Conservation (phyloP, 1,140 invertebrate species). For the Teleogryllus occipitalis region DNA sequence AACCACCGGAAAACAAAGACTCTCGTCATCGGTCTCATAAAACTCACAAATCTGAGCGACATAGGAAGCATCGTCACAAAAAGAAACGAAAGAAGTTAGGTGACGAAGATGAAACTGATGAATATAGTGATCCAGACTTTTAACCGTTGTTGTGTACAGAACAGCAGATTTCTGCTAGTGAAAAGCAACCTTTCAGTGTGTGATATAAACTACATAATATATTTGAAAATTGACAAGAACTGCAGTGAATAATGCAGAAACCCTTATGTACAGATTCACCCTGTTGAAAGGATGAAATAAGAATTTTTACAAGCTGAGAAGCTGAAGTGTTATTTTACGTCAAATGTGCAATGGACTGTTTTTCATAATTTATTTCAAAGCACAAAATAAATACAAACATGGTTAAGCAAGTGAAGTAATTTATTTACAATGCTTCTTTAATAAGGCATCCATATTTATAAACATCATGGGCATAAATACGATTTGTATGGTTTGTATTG, state of each 20-base stretch:
- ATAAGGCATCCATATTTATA: slow-evolving; percentile 1
- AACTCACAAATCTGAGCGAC: slow-evolving; percentile 43
- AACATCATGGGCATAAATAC: not conserved
- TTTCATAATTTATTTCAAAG: slow-evolving; percentile 11
- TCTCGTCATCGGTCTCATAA: slow-evolving; percentile 46
- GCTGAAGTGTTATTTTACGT: slow-evolving; percentile 12
- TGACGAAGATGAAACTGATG: slow-evolving; percentile 55
- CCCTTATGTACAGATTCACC: not conserved
- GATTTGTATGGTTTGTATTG: not conserved
- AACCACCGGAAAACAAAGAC: slow-evolving; percentile 41
- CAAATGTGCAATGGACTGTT: slow-evolving; percentile 14
- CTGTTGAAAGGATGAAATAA: not conserved
- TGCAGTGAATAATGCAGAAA: not conserved
- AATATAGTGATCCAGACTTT: slow-evolving; percentile 63
- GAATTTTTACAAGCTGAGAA: not conserved
- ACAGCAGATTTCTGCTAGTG: not conserved
- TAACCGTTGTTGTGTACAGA: slow-evolving; percentile 26
- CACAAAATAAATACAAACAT: not conserved
- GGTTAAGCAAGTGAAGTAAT: slow-evolving; percentile 7
- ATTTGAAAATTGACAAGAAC: not conserved
- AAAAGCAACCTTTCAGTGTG: not conserved
- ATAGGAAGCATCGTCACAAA: slow-evolving; percentile 58
- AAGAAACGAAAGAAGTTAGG: slow-evolving; percentile 54
- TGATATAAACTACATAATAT: not conserved
- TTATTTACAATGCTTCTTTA: slow-evolving; percentile 12